Percentiles rank a stretch among this genome's conserved stretches.
Conservation (phyloP, 2,888 invertebrate genomes). For the Hofmannophila pseudospretella region DNA sequence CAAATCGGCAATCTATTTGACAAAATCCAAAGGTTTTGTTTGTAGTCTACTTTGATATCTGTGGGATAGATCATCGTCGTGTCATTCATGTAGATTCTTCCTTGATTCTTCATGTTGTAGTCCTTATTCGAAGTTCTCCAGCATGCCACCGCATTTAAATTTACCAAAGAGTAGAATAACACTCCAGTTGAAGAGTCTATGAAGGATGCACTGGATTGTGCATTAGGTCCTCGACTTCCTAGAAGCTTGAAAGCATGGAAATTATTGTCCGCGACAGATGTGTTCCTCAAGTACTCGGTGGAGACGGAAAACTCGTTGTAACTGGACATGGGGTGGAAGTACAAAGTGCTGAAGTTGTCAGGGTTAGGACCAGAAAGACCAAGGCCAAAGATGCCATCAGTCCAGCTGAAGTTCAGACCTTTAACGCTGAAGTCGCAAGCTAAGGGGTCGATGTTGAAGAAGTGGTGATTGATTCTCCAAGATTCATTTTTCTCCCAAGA, state of each 20-base stretch:
- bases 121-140: conserved; percentile 84
- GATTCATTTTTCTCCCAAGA: conserved; percentile 84
- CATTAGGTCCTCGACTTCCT: conserved; percentile 83
- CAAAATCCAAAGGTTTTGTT: conserved; percentile 84
- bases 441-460: conserved; percentile 83
- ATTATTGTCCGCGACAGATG: conserved; percentile 71
- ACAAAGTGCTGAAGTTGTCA: conserved; percentile 83
- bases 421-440: conserved; percentile 85
- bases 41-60: conserved; percentile 85
- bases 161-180: conserved; percentile 85
- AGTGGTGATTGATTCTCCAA: conserved; percentile 85
- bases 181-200: conserved; percentile 84
- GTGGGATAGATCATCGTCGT: conserved; percentile 86
- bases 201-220: conserved; percentile 85
- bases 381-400: conserved; percentile 87
- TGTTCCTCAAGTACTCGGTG: conserved; percentile 81
- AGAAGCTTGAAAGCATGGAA: conserved; percentile 82
- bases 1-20: conserved; percentile 85
- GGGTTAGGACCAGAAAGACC: conserved; percentile 81
- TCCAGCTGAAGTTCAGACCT: conserved; percentile 84
- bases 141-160: conserved; percentile 86
- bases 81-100: conserved; percentile 83
- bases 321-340: conserved; percentile 88
- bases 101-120: conserved; percentile 84
- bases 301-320: conserved; percentile 86